Base-by-base conservation (phyloP, 2,797 vertebrate species). In the Hoplostethus mediterraneus region DNA sequence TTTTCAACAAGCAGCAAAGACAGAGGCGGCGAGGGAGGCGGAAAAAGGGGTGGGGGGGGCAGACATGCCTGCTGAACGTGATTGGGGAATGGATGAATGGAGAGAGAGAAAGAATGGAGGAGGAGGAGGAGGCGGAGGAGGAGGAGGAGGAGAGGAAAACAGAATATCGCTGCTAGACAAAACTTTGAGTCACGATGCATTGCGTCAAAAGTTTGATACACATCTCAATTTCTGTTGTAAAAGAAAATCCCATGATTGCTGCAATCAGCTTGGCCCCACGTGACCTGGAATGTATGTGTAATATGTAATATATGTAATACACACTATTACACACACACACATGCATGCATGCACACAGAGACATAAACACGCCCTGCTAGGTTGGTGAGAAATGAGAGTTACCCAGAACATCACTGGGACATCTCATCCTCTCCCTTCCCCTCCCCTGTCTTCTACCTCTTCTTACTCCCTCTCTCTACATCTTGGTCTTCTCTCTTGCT, bases 1-100 rank as follows among this genome's bases (percentile, higher is more conserved):
- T 88, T 82, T 90, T 87, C 77, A 89, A 55, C 70, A 58, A 71
- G 70, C 73, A 71, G 79, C 73, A 76, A 58, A 71, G 67, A 75
- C 63, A 3, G 44, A 8, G 42, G 12, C 11, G 21, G 54, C 10
- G 64, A n/a, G 64, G 63, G 66, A 74, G 53, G 31, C 55, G 51
- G 70, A 42, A 71, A 47, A 49, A 62, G 14, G 58, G 0, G 64
- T 47, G 60, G 51, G 54, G 66, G 36, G 57, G 67, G 38, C 30
- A 52, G 51, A 60, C 64, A 68, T 5, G 65, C 55, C 51, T 47
- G 45, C 57, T 64, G 28, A 53, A 69, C 40, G 70, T 63, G 60
- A 75, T 28, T 38, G 56, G 16, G 53, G 55, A 56, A 10, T 45
- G 66, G 33, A 64, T 45, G 51, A 56, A 65, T 44, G 36, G 47